Conservation (phyloP, 1,140 invertebrate genomes). For the Euborellia annulipes region DNA sequence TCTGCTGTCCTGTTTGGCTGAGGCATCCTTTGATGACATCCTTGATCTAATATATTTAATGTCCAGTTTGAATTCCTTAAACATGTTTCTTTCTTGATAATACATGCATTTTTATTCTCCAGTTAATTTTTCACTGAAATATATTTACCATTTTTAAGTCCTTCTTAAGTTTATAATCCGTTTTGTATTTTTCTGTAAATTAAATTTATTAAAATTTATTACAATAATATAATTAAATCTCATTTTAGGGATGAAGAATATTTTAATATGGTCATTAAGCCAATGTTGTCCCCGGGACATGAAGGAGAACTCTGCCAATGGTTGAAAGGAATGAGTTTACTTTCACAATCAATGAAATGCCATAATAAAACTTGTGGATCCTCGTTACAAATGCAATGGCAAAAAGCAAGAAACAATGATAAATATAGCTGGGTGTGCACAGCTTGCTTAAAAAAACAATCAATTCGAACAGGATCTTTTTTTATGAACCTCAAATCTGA, state of each 20-base stretch:
- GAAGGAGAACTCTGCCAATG: slow-evolving; percentile 32
- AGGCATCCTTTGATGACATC: too few species aligned
- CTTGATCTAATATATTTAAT: too few species aligned
- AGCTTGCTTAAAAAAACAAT: slow-evolving; percentile 25
- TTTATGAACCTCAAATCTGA: slow-evolving; percentile 32
- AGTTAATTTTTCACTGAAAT: too few species aligned
- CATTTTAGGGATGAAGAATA: slow-evolving; percentile 22
- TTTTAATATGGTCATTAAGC: slow-evolving; percentile 29
- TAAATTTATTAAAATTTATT: too few species aligned
- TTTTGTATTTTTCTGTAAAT: too few species aligned
- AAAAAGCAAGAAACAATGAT: slow-evolving; percentile 29
- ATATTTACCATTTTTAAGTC: too few species aligned
- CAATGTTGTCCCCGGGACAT: slow-evolving; percentile 31
- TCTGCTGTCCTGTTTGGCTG: too few species aligned
- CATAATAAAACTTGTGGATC: slow-evolving; percentile 23
- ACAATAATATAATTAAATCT: too few species aligned
- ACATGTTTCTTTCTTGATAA: too few species aligned
- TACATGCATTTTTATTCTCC: too few species aligned
- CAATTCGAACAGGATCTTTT: slow-evolving; percentile 31
- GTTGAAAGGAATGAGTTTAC: slow-evolving; percentile 31
- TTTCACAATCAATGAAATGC: slow-evolving; percentile 24
- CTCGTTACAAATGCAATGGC: slow-evolving; percentile 26
- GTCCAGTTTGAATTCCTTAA: too few species aligned
- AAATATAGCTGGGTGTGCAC: slow-evolving; percentile 32
- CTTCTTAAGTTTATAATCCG: too few species aligned